phyloP scores from a whole-genome alignment of 1,140 invertebrate species.

The Lordiphosa stackelbergi region DNA sequence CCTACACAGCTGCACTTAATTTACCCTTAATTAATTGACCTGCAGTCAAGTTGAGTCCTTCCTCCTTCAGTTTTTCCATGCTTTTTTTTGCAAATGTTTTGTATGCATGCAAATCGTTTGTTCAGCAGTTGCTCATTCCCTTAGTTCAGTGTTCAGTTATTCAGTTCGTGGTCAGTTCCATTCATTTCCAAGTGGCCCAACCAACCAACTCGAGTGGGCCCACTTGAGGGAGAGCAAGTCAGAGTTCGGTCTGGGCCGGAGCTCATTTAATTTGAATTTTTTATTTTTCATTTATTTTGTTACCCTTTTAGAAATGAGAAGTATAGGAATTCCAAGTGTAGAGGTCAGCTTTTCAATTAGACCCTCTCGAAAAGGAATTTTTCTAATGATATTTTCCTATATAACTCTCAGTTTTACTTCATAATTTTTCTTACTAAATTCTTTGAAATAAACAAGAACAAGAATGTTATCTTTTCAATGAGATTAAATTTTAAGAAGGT shows the following conservation, averaged over 20 bases:
- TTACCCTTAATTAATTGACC: conserved; percentile 74
- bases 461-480: no score
- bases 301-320: neutral
- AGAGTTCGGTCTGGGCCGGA: conserved; percentile 27
- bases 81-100: conserved; percentile 67
- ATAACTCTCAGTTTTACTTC: no score
- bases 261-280: conserved; percentile 52
- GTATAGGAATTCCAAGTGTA: neutral
- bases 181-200: conserved; percentile 51
- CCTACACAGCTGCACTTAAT: conserved; percentile 64
- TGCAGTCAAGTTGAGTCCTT: conserved; percentile 58
- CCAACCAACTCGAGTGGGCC: conserved; percentile 48
- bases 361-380: no score
- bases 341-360: no score
- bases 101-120: conserved; percentile 68
- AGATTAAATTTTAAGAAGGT: no score
- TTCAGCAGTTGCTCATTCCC: conserved; percentile 27
- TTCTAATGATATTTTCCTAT: no score
- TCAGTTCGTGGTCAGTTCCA: conserved; percentile 52
- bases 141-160: conserved; percentile 11
- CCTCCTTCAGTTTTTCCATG: conserved; percentile 8
- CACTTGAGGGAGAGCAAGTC: conserved; percentile 42
- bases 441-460: no score
- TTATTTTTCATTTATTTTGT: conserved; percentile 19
- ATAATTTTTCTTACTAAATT: no score